Base-by-base conservation (phyloP, 2,888 invertebrate genomes). In the Hydrotaea diabolus region DNA sequence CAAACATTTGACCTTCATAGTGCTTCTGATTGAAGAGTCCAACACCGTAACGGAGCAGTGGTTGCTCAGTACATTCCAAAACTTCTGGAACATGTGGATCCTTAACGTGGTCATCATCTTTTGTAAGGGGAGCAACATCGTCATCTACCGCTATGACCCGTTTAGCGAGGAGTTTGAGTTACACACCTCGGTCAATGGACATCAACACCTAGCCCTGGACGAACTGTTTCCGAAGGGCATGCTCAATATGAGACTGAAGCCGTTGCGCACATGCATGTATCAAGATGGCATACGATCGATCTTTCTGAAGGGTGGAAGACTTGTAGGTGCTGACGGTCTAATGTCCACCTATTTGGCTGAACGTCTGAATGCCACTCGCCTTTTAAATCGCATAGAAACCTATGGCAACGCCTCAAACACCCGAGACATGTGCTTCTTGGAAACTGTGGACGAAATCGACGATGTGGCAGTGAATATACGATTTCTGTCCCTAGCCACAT, bases 381-480 rank as follows among this genome's bases (percentile, higher is more conserved):
- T 91, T 15, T 75, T 92, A 3, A 87, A 89, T 15, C 85, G 86
- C 0, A 89, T 89, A 0, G 83, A 87, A 13, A 46, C n/a, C 0
- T 85, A 83, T 26, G 87, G 82, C 11, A 80, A 86, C 23, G 49
- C 77, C 21, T 90, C 89, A 71, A 77, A 84, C 0, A 88, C 86
- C 1, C 64, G 86, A 2, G 91, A 90, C 26, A 88, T 89, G 11
- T 91, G 90, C n/a, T 87, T 90, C 2, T 21, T 71, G 21, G 89
- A 90, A 73, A 87, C 91, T 26, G 78, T 86, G 2, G 86, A 85
- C 0, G 90, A 88, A 26, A 85, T 87, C 59, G 90, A 90, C 69
- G 94, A 94, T 82, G 87, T 94, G 19, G 93, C 94, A 81, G 88
- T 94, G 8, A 94, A 92, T 84, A 93, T 94, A 0, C 90, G 94